A percentile compares a stretch with the other conserved stretches of the same genome.
These are phyloP conservation scores for Ptychadena robeensis DNA, from an alignment of 2,797 vertebrate species.

Conservation along the genomic window DNA sequence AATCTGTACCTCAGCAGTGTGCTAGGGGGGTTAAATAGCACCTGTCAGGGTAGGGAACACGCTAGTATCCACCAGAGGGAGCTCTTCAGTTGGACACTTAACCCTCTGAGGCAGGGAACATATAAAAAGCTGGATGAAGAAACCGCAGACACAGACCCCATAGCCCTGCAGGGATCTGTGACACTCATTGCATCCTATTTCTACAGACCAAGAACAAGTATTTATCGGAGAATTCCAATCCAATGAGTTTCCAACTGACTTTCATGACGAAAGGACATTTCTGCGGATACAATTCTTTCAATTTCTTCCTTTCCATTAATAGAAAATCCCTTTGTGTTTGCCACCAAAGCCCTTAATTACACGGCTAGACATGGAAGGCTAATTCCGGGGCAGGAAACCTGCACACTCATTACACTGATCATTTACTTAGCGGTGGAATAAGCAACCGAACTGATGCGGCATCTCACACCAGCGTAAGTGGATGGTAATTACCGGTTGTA, in stretches of 20 bases:
- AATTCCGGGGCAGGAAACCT: neutral
- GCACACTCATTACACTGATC: neutral
- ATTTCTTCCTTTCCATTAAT: neutral
- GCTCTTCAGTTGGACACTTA: no score
- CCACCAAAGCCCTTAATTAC: conserved; percentile 1
- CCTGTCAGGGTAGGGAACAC: no score
- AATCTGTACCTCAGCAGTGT: no score
- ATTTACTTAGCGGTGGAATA: neutral
- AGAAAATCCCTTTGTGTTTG: neutral
- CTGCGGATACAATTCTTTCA: conserved; percentile 1
- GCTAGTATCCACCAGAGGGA: no score
- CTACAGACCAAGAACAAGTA: neutral
- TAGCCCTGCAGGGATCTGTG: no score
- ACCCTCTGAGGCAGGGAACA: no score
- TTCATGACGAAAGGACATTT: neutral
- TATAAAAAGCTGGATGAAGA: no score
- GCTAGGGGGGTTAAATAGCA: no score
- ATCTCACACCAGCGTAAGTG: no score
- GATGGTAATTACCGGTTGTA: conserved; percentile 1
- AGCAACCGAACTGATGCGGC: neutral
- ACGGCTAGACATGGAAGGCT: neutral
- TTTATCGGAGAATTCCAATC: no score
- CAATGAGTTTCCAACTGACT: neutral
- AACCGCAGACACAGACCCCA: no score
- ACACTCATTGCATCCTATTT: no score